Percentiles rank a stretch among this genome's conserved stretches.
phyloP scores from a whole-genome alignment of 2,888 invertebrate species.

The Cheilosia vulpina region DNA sequence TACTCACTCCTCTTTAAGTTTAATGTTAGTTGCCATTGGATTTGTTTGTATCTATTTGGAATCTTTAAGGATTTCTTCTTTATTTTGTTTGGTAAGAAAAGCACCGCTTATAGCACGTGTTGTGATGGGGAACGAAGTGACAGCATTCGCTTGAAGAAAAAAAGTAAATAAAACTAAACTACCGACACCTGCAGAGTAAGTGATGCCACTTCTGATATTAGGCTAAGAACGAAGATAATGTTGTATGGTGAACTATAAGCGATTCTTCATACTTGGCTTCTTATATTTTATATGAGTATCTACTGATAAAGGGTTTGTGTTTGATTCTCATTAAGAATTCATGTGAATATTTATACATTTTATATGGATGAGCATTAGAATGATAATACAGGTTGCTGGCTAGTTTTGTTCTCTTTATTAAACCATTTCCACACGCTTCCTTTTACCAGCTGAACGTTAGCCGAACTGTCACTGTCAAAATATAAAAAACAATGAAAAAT shows the following conservation, averaged over 20 bases:
- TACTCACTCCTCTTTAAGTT: conserved; percentile 83
- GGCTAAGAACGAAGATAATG: no score
- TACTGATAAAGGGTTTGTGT: no score
- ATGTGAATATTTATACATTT: no score
- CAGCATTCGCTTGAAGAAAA: background rate
- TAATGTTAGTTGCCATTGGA: conserved; percentile 79
- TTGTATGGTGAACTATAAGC: no score
- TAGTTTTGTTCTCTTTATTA: no score
- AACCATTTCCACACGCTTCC: background rate
- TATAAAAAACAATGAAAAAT: conserved; percentile 8
- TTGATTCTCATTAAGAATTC: no score
- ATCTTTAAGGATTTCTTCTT: background rate
- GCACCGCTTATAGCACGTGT: conserved; percentile 52
- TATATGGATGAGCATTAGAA: no score
- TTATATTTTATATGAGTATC: no score
- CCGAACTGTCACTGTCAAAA: conserved; percentile 32
- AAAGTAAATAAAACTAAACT: conserved; percentile 44
- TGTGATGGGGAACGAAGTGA: conserved; percentile 32
- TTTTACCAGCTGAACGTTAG: background rate
- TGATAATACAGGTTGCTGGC: no score
- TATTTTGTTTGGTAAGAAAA: conserved; percentile 1
- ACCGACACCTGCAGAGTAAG: conserved; percentile 19
- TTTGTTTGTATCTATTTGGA: conserved; percentile 6
- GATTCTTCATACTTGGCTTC: no score
- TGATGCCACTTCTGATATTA: background rate